phyloP scores from a whole-genome alignment of 2,113 vertebrate species.

The Colaptes auratus region DNA sequence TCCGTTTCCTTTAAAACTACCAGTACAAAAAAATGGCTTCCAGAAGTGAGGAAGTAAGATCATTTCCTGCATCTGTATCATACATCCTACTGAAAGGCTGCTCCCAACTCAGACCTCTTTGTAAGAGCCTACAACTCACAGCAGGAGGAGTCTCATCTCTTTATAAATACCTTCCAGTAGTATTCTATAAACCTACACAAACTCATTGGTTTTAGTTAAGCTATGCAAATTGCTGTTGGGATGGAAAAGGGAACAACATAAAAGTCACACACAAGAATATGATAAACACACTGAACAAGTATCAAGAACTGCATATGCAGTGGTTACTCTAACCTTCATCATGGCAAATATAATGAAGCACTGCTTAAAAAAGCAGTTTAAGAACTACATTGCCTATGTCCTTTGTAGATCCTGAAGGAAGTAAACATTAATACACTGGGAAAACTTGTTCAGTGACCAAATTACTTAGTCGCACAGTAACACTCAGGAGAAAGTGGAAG shows the following conservation, averaged over 20 bases:
- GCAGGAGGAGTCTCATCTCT: neutral
- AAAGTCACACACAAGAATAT: neutral
- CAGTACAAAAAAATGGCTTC: neutral
- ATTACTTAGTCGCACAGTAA: neutral
- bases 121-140: neutral
- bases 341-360: neutral
- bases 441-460: neutral
- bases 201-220: neutral
- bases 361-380: neutral
- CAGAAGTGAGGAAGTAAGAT: slow-evolving; percentile 20
- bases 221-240: neutral
- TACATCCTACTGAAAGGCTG: neutral
- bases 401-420: neutral
- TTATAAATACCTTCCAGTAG: neutral
- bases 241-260: neutral
- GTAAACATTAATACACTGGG: neutral
- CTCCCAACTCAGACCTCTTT: neutral
- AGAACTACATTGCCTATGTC: neutral
- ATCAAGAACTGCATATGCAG: neutral
- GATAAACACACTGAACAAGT: neutral
- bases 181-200: neutral
- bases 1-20: neutral
- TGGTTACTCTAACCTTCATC: neutral
- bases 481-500: neutral
- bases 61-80: neutral